A percentile compares a stretch with the other conserved stretches of the same genome.
Evolutionary conservation across 2,888 invertebrate genomes (phyloP).

Genomic region (Amphiduros pacificus): DNA sequence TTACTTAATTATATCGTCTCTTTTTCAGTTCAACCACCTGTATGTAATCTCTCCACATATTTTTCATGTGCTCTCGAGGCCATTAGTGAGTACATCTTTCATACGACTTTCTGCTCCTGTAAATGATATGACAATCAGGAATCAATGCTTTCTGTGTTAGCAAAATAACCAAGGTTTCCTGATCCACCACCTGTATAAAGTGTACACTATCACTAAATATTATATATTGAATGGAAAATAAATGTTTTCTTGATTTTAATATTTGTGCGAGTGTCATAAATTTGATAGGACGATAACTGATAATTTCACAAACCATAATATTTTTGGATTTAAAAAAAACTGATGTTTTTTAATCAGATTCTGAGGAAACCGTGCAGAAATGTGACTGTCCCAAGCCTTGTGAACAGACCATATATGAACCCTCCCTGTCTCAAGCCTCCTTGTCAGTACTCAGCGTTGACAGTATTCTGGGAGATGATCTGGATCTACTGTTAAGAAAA

Average conservation of each 20-base stretch:
- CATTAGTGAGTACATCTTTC: conserved; percentile 32
- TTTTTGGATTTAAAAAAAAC: too few relatives aligned
- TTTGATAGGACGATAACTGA: too few relatives aligned
- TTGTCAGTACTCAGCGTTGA: conserved; percentile 30
- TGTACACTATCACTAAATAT: too few relatives aligned
- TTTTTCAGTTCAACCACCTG: conserved; percentile 25
- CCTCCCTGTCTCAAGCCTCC: conserved; percentile 30
- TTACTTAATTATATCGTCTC: neutral
- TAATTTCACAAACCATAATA: neutral
- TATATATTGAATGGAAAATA: too few relatives aligned
- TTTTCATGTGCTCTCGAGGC: conserved; percentile 28
- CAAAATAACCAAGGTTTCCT: too few relatives aligned
- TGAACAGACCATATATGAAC: conserved; percentile 32
- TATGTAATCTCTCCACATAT: conserved; percentile 28
- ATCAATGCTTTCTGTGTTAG: too few relatives aligned
- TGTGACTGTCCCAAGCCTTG: conserved; percentile 35
- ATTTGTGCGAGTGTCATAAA: too few relatives aligned
- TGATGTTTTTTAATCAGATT: conserved; percentile 1
- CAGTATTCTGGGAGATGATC: conserved; percentile 22
- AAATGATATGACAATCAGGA: too few relatives aligned
- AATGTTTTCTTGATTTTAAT: too few relatives aligned
- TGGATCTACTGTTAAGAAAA: conserved; percentile 15
- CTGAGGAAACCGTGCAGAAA: neutral
- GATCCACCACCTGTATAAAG: too few relatives aligned
- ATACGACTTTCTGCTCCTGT: too few relatives aligned